These are phyloP conservation scores for Drosophila rellima DNA, from an alignment of 2,888 invertebrate species.

Conservation along the genomic window DNA sequence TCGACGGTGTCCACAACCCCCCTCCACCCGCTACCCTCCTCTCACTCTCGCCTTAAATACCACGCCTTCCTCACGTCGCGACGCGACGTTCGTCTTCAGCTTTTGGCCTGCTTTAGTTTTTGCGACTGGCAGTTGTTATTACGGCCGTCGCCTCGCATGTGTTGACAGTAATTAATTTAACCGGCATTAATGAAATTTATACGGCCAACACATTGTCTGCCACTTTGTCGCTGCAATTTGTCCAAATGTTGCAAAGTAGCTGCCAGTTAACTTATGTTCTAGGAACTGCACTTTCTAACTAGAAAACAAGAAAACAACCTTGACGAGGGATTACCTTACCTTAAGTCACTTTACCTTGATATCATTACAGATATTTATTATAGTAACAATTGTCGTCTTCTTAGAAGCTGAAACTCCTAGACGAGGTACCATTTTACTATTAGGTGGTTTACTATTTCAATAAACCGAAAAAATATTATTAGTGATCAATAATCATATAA, in stretches of 20 bases:
- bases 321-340: conserved; percentile 1
- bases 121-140: conserved; percentile 46
- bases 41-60: background rate
- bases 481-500: background rate
- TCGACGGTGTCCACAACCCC: conserved; percentile 35
- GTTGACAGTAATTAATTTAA: conserved; percentile 81
- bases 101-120: conserved; percentile 76
- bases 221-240: conserved; percentile 59
- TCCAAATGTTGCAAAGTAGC: conserved; percentile 46
- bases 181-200: conserved; percentile 77
- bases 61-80: conserved; percentile 29
- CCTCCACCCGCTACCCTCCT: background rate
- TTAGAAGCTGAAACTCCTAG: no score
- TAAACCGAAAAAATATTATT: background rate
- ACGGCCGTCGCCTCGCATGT: conserved; percentile 60
- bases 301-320: background rate
- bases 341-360: background rate
- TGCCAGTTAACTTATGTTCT: conserved; percentile 8
- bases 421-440: no score
- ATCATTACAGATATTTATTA: background rate
- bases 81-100: conserved; percentile 61
- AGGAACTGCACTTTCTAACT: conserved; percentile 14
- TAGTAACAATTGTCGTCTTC: background rate
- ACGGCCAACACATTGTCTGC: conserved; percentile 70
- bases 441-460: background rate